phyloP scores from a whole-genome alignment of 92 coral and sea anemone species.

The Ricordea florida region DNA sequence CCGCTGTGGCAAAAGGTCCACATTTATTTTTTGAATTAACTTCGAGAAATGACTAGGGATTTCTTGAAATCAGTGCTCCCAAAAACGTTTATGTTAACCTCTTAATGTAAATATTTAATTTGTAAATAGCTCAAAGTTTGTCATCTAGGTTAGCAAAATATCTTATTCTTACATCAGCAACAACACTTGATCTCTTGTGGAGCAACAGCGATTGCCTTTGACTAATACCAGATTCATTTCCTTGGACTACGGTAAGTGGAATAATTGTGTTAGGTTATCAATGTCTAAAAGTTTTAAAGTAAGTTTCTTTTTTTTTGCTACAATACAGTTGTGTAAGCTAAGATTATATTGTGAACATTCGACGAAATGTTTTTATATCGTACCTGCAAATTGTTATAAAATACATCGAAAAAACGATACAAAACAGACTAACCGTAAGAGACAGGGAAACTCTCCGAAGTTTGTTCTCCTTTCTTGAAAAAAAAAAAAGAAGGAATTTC shows the following conservation, averaged over 20 bases:
- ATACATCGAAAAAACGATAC: too few species aligned
- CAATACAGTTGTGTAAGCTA: conserved; percentile 8
- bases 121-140: conserved; percentile 16
- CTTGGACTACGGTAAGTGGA: conserved; percentile 24
- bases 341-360: conserved; percentile 5
- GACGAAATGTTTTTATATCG: background rate
- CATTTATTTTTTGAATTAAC: too few species aligned
- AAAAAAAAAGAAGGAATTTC: too few species aligned
- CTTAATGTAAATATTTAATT: conserved; percentile 53
- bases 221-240: conserved; percentile 15
- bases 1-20: too few species aligned
- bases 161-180: conserved; percentile 65
- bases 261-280: background rate
- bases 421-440: too few species aligned
- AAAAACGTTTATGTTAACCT: background rate
- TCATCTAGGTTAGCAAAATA: conserved; percentile 40
- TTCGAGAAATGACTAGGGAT: background rate
- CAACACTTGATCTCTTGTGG: conserved; percentile 21
- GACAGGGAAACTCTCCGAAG: too few species aligned
- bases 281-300: background rate
- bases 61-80: background rate
- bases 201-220: background rate
- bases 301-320: background rate
- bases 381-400: background rate
- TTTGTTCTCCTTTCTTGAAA: too few species aligned